Conservation (phyloP, 2,888 invertebrate species). For the Sphinx pinastri region DNA sequence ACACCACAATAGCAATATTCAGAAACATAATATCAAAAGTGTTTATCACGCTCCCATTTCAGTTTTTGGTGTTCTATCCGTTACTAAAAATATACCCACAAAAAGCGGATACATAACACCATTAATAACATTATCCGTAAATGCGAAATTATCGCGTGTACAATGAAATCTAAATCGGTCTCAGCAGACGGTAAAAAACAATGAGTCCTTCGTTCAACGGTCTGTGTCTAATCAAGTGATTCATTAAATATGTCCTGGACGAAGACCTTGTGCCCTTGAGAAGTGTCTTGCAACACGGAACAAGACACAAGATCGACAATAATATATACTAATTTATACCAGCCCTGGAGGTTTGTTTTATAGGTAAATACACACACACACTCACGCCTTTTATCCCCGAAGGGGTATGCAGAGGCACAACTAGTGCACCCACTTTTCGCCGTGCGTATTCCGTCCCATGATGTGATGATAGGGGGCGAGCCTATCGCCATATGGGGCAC, state of each 20-base stretch:
- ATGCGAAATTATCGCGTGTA: not conserved
- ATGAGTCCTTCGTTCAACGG: conserved; percentile 11
- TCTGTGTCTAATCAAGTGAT: conserved; percentile 25
- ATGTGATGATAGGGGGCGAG: too few relatives aligned
- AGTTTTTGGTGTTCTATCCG: not conserved
- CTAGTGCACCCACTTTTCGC: too few relatives aligned
- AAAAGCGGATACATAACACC: not conserved
- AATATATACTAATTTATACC: not conserved
- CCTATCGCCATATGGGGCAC: too few relatives aligned
- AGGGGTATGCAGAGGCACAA: too few relatives aligned
- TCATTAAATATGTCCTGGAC: conserved; percentile 21
- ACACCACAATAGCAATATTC: too few relatives aligned
- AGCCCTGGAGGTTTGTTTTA: too few relatives aligned
- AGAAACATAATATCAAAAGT: too few relatives aligned
- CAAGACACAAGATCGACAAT: not conserved
- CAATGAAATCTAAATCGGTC: conserved; percentile 9
- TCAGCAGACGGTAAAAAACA: conserved; percentile 21
- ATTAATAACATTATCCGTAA: not conserved
- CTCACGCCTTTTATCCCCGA: too few relatives aligned
- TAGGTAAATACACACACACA: too few relatives aligned
- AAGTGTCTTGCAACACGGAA: conserved; percentile 9
- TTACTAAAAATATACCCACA: not conserved
- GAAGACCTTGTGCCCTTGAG: conserved; percentile 25
- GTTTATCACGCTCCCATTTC: not conserved
- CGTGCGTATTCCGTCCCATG: too few relatives aligned